Evolutionary conservation across 92 coral and sea anemone genomes (phyloP).

Genomic region (Muricea muricata): DNA sequence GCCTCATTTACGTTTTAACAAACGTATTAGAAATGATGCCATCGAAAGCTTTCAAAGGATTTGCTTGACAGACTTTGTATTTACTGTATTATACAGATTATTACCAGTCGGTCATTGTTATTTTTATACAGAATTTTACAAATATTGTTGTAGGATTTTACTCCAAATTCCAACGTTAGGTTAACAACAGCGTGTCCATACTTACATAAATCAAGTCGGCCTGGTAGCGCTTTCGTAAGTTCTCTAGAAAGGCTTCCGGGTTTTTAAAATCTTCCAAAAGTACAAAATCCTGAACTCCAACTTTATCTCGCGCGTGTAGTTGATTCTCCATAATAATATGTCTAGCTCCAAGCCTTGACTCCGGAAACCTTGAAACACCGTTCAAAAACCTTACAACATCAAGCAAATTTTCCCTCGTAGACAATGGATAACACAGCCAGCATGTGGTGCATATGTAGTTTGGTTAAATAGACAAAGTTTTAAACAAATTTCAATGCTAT

Average conservation of each 20-base stretch:
- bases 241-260: slow-evolving; percentile 92
- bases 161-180: too few species aligned
- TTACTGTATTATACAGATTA: too few species aligned
- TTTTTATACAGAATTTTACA: too few species aligned
- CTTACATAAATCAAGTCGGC: slow-evolving; percentile 95
- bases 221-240: slow-evolving; percentile 89
- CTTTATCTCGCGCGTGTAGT: slow-evolving; percentile 89
- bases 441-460: neutral
- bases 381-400: too few species aligned
- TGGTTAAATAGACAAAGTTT: neutral
- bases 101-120: too few species aligned
- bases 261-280: slow-evolving; percentile 90
- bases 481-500: neutral
- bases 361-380: too few species aligned
- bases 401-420: neutral
- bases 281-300: slow-evolving; percentile 98
- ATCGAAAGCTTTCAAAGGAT: too few species aligned
- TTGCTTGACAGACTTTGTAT: too few species aligned
- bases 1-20: neutral
- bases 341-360: neutral
- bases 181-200: slow-evolving; percentile 6
- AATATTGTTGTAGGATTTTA: neutral
- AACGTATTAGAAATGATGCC: too few species aligned
- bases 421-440: neutral
- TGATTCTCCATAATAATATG: slow-evolving; percentile 93